Conservation (phyloP, 2,113 vertebrate species). For the Eulemur macaco region DNA sequence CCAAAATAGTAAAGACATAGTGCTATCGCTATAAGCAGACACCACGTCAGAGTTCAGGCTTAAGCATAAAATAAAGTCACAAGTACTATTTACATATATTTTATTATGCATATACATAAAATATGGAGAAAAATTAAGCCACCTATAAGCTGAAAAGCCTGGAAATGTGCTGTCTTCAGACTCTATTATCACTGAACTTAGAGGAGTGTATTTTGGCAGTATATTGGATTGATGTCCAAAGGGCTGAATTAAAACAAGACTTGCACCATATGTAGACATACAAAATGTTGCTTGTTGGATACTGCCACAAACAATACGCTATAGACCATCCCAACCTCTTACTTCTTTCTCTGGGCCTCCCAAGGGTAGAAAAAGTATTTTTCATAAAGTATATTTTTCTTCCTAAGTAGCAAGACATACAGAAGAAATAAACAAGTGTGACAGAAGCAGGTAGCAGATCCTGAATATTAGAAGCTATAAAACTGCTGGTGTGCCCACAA, state of each 20-base stretch:
- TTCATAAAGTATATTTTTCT: conserved; percentile 51
- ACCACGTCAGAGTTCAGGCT: neutral
- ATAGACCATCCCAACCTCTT: neutral
- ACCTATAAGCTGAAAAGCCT: neutral
- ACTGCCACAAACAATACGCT: conserved; percentile 43
- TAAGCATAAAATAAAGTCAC: conserved; percentile 9
- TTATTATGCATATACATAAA: neutral
- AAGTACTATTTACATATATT: neutral
- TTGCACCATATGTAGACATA: conserved; percentile 53
- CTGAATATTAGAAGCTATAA: neutral
- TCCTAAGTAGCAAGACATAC: conserved; percentile 18
- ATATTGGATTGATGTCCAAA: conserved; percentile 41
- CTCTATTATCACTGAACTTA: conserved; percentile 46
- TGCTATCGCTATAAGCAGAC: neutral
- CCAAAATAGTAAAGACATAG: neutral
- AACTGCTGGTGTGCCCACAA: neutral
- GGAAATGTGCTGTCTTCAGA: conserved; percentile 30
- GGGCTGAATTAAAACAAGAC: conserved; percentile 55
- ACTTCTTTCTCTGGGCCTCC: conserved; percentile 37
- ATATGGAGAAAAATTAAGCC: conserved; percentile 16
- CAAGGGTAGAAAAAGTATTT: conserved; percentile 38
- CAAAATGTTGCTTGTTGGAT: conserved; percentile 25
- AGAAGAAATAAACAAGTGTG: conserved; percentile 23
- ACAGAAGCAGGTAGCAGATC: conserved; percentile 6
- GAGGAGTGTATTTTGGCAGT: conserved; percentile 46